Base-by-base conservation (phyloP, 2,113 vertebrate genomes). In the Orycteropus afer region DNA sequence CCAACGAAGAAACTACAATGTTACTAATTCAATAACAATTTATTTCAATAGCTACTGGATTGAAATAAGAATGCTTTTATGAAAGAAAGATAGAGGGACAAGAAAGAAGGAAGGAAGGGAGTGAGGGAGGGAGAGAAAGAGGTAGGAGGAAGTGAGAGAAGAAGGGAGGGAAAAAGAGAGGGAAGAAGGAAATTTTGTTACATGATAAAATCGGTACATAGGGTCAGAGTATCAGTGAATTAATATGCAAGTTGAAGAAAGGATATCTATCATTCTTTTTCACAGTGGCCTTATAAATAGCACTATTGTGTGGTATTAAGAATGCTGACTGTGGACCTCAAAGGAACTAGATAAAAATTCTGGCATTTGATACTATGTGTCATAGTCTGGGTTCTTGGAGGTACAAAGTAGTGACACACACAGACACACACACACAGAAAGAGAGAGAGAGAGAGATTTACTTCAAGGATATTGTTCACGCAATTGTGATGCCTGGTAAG, bases 11-110 rank as follows among this genome's bases (percentile, higher is more conserved):
- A 6, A 91, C 18, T 49, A 74, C 14, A 95, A 59, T 3, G 77
- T 5, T 87, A 51, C 40, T 95, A 90, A 84, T 91, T 90, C 94
- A 47, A 59, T 86, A 78, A 37, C 22, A 74, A 4, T 82, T 94
- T 1, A 71, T 73, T 90, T 84, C 63, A 89, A 73, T 67, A 74
- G 27, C 12, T 69, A n/a, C 29, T 90, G 45, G 13, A 83, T 67
- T 85, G 61, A 63, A 83, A 47, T 65, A 65, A 84, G 17, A 67
- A 45, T 51, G 61, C 49, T 74, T 82, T 45, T 37, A 51, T 4
- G 22, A 34, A 23, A 55, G 34, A 6, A 27, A 42, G 9, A 7
- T 76, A 77, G 1, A 25, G 47, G 40, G 29, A 29, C 23, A 83
- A 29, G 53, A 4, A 55, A 7, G n/a, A 76, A 84, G 7, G 8